Percentiles rank a stretch among this genome's conserved stretches.
These are phyloP conservation scores for Microcebus murinus DNA, from an alignment of 2,113 vertebrate species.

Conservation along the genomic window DNA sequence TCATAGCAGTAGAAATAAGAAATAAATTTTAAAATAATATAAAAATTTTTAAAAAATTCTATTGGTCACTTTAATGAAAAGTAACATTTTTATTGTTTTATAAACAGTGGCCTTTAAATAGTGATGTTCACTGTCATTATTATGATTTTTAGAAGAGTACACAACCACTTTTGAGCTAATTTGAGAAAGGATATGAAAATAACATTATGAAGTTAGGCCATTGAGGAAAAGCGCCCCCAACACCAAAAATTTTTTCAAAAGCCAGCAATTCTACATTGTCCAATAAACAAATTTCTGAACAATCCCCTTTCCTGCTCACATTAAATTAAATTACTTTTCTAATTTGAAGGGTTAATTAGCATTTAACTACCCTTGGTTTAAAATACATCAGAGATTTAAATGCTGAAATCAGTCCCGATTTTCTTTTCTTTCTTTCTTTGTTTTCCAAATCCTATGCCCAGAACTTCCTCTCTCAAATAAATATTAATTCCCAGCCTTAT, in stretches of 20 bases:
- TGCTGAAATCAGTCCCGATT: neutral
- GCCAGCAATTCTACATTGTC: neutral
- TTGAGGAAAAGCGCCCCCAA: neutral
- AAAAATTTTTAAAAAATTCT: neutral
- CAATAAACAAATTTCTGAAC: slow-evolving; percentile 37
- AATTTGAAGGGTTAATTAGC: slow-evolving; percentile 43
- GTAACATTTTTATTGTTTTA: neutral
- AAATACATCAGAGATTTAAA: slow-evolving; percentile 27
- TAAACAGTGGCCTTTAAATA: neutral
- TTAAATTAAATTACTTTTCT: slow-evolving; percentile 57
- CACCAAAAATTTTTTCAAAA: neutral
- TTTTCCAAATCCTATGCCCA: neutral
- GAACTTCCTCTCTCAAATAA: slow-evolving; percentile 25
- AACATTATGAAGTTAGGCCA: neutral
- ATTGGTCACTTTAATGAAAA: neutral
- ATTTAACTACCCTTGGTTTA: slow-evolving; percentile 46
- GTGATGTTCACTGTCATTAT: neutral
- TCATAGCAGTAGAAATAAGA: too few species aligned
- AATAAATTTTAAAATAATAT: too few species aligned
- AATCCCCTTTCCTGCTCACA: neutral
- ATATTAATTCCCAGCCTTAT: neutral
- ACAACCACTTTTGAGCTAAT: neutral
- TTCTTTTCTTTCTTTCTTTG: neutral
- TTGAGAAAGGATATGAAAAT: neutral
- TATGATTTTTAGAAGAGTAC: neutral